Evolutionary conservation across 2,797 vertebrate species (phyloP), one percentile per base, ranked within the genome.

Genomic region (Prunella strophiata): DNA sequence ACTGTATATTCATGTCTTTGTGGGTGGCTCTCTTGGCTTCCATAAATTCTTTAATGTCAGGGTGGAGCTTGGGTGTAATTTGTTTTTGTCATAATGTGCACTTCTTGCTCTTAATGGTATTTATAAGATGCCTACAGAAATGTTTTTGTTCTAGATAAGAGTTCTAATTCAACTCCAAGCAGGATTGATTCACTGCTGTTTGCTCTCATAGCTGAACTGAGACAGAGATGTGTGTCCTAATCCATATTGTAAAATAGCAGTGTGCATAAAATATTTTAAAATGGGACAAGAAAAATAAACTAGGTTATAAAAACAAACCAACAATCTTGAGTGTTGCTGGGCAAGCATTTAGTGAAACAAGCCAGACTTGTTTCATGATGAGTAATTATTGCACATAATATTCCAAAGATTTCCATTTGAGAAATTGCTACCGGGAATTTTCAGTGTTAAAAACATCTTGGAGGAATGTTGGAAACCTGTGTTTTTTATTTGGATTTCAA

Each of bases 51-150:
- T 96, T 97, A 96, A 97, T 95, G 93, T 89, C 91, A 94, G 96
- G 96, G 96, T 97, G 96, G 96, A 96, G 93, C 92, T 84, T 85
- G 94, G 93, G 96, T 97, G 95, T 95, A 96, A 94, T 91, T 96
- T 91, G 88, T 94, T 95, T 95, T 95, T 96, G 94, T 97, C 88
- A 45, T 92, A 96, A 94, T 96, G 91, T 96, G 94, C 94, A 89
- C 95, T 96, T 93, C 91, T 94, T 95, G 94, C 85, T 75, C 94
- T 94, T 96, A 88, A 91, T 94, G 93, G 80, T 95, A 89, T 97
- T 95, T 97, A 94, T 89, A 91, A 95, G 88, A 86, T 95, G 71
- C 93, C 92, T 96, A 91, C 91, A 97, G 96, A 96, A 96, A 91
- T 94, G 59, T 91, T 94, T 94, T 94, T 67, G 14, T 95, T 92